Evolutionary conservation across 2,888 invertebrate species (phyloP).

Genomic region (Seira ritae): DNA sequence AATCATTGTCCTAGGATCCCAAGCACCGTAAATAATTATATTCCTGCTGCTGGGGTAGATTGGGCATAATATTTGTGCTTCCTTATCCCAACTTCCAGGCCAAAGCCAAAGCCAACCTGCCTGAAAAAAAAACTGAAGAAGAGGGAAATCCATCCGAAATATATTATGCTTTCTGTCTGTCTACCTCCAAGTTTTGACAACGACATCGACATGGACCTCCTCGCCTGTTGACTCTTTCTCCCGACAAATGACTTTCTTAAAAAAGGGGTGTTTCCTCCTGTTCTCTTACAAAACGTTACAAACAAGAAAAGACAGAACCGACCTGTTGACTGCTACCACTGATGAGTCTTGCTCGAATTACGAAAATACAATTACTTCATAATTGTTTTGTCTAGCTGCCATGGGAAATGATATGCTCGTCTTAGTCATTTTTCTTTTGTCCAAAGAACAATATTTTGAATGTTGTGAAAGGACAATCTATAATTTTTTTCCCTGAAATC

Average conservation of each 20-base stretch:
- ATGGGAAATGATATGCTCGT: neutral
- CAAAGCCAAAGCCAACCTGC: neutral
- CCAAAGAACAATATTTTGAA: neutral
- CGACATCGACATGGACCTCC: too few species aligned
- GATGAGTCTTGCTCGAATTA: too few species aligned
- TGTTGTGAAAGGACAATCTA: slow-evolving; percentile 1
- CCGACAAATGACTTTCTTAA: too few species aligned
- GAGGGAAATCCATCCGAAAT: too few species aligned
- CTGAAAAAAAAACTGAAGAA: too few species aligned
- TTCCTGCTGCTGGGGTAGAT: neutral
- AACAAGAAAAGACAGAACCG: neutral
- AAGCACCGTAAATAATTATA: neutral
- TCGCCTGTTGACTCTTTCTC: too few species aligned
- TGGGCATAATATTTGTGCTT: neutral
- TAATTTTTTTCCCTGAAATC: neutral
- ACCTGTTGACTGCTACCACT: neutral
- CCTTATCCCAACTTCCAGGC: neutral
- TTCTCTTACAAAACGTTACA: too few species aligned
- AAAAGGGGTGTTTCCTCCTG: too few species aligned
- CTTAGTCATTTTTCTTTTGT: neutral
- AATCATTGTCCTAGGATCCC: slow-evolving; percentile 67
- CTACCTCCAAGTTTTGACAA: neutral
- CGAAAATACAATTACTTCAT: too few species aligned
- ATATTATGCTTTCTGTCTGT: slow-evolving; percentile 4
- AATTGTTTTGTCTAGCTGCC: too few species aligned